Evolutionary conservation across 2,888 invertebrate genomes (phyloP).

Genomic region (Nomada flava): DNA sequence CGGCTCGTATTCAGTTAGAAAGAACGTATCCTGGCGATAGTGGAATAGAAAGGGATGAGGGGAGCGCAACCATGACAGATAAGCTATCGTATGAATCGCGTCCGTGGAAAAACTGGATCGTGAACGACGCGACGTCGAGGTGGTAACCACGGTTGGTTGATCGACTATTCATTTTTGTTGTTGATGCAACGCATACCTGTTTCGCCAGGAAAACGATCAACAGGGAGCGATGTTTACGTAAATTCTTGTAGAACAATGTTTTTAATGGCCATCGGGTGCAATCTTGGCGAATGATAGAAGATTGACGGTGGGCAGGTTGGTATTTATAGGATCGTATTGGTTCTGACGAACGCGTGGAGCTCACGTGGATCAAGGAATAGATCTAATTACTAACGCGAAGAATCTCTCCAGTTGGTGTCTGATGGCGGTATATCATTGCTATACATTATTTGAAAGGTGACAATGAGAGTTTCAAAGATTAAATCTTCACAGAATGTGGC

Average conservation of each 20-base stretch:
- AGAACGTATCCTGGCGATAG: background rate
- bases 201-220: conserved; percentile 35
- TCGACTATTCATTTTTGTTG: conserved; percentile 36
- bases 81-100: conserved; percentile 22
- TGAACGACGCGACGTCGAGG: conserved; percentile 2
- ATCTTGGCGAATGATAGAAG: conserved; percentile 16
- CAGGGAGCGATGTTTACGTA: conserved; percentile 7
- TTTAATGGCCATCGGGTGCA: conserved; percentile 1
- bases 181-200: conserved; percentile 4
- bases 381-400: no score
- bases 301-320: background rate
- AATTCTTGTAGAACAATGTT: conserved; percentile 19
- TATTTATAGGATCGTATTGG: conserved; percentile 23
- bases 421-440: background rate
- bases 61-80: background rate
- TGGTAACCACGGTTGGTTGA: conserved; percentile 11
- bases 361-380: no score
- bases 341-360: conserved; percentile 9
- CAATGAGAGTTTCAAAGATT: background rate
- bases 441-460: background rate
- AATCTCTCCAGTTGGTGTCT: no score
- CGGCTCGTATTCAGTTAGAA: conserved; percentile 2
- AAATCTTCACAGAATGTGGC: background rate
- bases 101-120: conserved; percentile 41
- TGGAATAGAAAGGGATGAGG: background rate